Conservation (phyloP, 2,113 vertebrate species). For the Neodontobutis hainanensis region DNA sequence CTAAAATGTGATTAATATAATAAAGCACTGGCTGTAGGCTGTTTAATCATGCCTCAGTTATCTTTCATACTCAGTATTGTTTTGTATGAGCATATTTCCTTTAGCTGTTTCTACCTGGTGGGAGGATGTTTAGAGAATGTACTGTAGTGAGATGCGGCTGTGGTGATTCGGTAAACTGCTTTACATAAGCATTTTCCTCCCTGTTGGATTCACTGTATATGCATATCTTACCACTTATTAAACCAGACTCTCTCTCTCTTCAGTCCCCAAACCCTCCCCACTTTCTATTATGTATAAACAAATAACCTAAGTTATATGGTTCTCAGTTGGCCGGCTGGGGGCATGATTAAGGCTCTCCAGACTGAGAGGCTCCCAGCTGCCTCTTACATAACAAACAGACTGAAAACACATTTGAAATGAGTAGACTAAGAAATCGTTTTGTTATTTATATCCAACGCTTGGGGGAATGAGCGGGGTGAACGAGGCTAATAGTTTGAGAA, state of each 20-base stretch:
- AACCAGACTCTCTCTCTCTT: constrained; percentile 27
- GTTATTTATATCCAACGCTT: constrained; percentile 62
- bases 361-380: constrained; percentile 52
- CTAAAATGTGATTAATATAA: neutral
- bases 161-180: constrained; percentile 30
- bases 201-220: constrained; percentile 26
- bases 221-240: constrained; percentile 35
- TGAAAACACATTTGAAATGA: constrained; percentile 55
- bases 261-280: constrained; percentile 30
- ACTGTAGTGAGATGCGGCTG: neutral
- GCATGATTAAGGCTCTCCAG: constrained; percentile 50
- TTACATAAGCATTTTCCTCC: constrained; percentile 22
- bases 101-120: neutral
- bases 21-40: neutral
- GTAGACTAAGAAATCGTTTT: constrained; percentile 58
- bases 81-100: neutral
- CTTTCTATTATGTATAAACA: constrained; percentile 51
- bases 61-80: neutral
- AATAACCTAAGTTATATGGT: constrained; percentile 46
- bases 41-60: neutral
- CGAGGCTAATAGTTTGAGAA: constrained; percentile 60
- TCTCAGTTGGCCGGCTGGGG: constrained; percentile 40
- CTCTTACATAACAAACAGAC: constrained; percentile 51
- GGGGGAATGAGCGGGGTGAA: constrained; percentile 24
- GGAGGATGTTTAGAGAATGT: neutral